Conservation (phyloP, 2,888 invertebrate species). For the Philereme vetulata region DNA sequence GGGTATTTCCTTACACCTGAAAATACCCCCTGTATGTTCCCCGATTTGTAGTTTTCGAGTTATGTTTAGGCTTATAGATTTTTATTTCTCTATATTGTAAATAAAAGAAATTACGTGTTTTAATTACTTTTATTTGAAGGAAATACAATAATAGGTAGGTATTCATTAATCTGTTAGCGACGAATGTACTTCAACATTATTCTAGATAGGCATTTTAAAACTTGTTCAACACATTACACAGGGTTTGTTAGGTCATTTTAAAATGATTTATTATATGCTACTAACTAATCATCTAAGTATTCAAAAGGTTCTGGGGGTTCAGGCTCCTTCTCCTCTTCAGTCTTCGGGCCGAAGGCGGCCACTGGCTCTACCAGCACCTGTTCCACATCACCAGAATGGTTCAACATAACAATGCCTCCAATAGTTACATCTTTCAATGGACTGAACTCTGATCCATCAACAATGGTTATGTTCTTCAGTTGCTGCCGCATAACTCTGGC, state of each 20-base stretch:
- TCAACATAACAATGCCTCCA: slow-evolving; percentile 98
- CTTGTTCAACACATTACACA: slow-evolving; percentile 62
- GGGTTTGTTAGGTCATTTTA: slow-evolving; percentile 47
- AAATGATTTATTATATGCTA: slow-evolving; percentile 43
- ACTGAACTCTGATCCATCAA: slow-evolving; percentile 91
- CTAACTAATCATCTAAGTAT: slow-evolving; percentile 91
- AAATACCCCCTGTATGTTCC: no score
- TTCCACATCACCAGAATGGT: slow-evolving; percentile 91
- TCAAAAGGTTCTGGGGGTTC: slow-evolving; percentile 99
- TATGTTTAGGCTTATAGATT: no score
- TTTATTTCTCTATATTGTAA: not conserved
- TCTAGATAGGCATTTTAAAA: slow-evolving; percentile 52
- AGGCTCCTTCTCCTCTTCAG: slow-evolving; percentile 97
- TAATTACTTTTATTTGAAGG: slow-evolving; percentile 38
- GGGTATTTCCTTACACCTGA: no score
- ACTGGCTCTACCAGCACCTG: slow-evolving; percentile 97
- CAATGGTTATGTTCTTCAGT: slow-evolving; percentile 89
- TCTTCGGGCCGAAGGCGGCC: slow-evolving; percentile 94
- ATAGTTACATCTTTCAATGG: slow-evolving; percentile 96
- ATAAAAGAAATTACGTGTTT: slow-evolving; percentile 1
- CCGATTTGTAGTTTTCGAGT: no score
- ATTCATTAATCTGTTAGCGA: slow-evolving; percentile 23
- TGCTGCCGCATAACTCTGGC: slow-evolving; percentile 97
- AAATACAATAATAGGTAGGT: slow-evolving; percentile 48
- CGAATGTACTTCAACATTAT: slow-evolving; percentile 42